phyloP scores from a whole-genome alignment of 2,888 invertebrate species.

The Dendrolimus houi region DNA sequence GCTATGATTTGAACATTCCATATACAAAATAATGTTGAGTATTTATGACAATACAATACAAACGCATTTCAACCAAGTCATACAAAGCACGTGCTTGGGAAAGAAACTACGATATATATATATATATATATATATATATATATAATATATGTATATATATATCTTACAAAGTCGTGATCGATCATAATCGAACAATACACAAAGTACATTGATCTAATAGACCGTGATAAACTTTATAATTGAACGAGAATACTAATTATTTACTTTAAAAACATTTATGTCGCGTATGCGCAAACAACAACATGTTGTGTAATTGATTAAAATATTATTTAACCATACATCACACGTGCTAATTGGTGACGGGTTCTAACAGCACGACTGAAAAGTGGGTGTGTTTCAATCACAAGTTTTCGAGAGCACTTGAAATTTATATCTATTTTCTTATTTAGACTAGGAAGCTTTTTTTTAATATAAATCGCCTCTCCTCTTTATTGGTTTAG shows the following conservation, averaged over 20 bases:
- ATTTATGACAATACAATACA: too few relatives aligned
- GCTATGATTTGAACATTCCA: too few relatives aligned
- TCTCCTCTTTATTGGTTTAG: too few relatives aligned
- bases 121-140: neutral
- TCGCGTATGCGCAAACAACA: constrained; percentile 8
- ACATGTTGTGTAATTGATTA: constrained; percentile 2
- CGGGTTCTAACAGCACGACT: neutral
- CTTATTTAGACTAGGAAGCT: too few relatives aligned
- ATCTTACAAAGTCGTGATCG: neutral
- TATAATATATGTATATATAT: too few relatives aligned
- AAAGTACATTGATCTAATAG: constrained; percentile 6
- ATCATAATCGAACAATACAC: constrained; percentile 9
- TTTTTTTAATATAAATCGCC: too few relatives aligned
- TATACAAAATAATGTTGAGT: too few relatives aligned
- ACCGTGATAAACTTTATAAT: constrained; percentile 10
- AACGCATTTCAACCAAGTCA: too few relatives aligned
- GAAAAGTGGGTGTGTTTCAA: constrained; percentile 1
- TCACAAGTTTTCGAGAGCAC: neutral
- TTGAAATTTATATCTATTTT: too few relatives aligned
- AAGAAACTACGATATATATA: too few relatives aligned
- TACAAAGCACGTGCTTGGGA: too few relatives aligned
- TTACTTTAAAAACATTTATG: constrained; percentile 17
- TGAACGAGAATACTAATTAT: constrained; percentile 11
- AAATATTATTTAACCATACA: constrained; percentile 2
- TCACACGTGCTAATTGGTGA: constrained; percentile 1